Base-by-base conservation (phyloP, 1,140 invertebrate species). In the Holotrichia oblita region DNA sequence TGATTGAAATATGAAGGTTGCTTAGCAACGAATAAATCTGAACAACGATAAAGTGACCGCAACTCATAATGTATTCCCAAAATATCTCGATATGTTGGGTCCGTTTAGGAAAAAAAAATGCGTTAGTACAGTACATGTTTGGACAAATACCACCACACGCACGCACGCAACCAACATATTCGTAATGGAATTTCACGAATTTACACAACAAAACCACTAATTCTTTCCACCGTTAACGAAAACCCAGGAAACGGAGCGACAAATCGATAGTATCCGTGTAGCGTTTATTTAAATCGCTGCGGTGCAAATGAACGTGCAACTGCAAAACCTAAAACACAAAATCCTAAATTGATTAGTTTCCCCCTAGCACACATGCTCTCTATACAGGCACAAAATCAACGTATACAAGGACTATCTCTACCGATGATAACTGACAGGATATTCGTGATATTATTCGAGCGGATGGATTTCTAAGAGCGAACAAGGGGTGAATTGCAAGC, bases 271-370 rank as follows among this genome's bases (percentile, higher is more conserved):
- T 64, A 61, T 7, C 55, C n/a, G 0, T 17, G 7, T 6, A 22
- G n/a, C 20, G n/a, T 61, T 61, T 61, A 22, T 61, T 61, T 61
- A 2, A 61, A 61, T 61, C 1, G 14, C n/a, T n/a, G 6, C 0
- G 55, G 55, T 61, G 55, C 55, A 61, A 61, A 61, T n/a, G n/a
- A 61, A 22, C 55, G 20, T n/a, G 55, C n/a, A 61, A 12, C 55
- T 6, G 55, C 7, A 61, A n/a, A 7, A 17, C 6, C 55, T n/a
- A 61, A 61, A 61, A 61, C 55, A 61, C n/a, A 6, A 61, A 64
- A 22, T 64, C 17, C 61, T 14, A 64, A 24, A 64, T 64, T 64
- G 22, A 64, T 64, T 64, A 64, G 22, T 20, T 22, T 64, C 61
- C 17, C 61, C 6, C n/a, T n/a, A n/a, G 44, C 44, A n/a, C 44